Percentiles rank a stretch among this genome's conserved stretches.
Conservation (phyloP, 2,888 invertebrate genomes). For the Mimas tiliae region DNA sequence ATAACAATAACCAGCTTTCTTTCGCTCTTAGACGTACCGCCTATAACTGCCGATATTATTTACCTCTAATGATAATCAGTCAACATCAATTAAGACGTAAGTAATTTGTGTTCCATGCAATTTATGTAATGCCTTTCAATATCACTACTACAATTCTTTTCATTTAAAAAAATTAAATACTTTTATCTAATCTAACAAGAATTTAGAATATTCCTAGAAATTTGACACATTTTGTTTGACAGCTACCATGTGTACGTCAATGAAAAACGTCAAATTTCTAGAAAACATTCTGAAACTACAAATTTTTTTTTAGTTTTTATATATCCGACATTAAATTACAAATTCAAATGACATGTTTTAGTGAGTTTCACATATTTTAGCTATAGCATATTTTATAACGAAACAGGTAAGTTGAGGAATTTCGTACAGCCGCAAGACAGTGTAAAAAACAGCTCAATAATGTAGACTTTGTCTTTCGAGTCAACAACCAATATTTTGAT, state of each 20-base stretch:
- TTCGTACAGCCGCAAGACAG: background rate
- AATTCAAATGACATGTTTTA: background rate
- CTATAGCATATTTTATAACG: background rate
- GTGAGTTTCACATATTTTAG: background rate
- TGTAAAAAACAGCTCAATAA: too few species aligned
- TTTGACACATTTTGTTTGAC: conserved; percentile 21
- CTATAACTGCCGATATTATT: conserved; percentile 13
- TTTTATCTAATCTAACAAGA: background rate
- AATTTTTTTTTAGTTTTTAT: too few species aligned
- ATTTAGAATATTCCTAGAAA: background rate
- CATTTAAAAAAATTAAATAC: background rate
- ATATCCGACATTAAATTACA: background rate
- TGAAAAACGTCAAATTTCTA: background rate
- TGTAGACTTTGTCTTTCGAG: too few species aligned
- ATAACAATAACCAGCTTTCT: conserved; percentile 75
- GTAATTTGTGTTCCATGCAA: background rate
- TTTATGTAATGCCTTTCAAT: background rate
- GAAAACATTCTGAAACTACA: background rate
- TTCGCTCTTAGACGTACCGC: conserved; percentile 56
- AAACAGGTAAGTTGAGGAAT: background rate
- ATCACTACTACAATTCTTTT: background rate
- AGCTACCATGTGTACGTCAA: conserved; percentile 6
- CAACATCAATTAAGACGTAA: conserved; percentile 32
- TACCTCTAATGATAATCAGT: conserved; percentile 32
- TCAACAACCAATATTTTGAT: too few species aligned